Conservation (phyloP, 2,888 invertebrate species). For the Synanthedon andrenaeformis region DNA sequence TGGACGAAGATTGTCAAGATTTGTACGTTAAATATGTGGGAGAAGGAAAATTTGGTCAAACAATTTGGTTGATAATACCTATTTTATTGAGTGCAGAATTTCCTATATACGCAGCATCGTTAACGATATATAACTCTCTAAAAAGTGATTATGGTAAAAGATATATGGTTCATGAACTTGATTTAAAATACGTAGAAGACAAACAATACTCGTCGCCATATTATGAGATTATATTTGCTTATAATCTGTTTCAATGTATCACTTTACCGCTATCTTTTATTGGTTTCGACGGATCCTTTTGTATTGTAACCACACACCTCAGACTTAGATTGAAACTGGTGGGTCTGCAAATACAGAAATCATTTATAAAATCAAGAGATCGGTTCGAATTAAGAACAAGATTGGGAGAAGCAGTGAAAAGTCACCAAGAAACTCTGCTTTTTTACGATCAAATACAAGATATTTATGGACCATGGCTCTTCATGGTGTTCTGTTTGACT, state of each 20-base stretch:
- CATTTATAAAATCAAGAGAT: slow-evolving; percentile 24
- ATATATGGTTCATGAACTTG: slow-evolving; percentile 46
- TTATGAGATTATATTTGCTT: slow-evolving; percentile 38
- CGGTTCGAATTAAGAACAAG: slow-evolving; percentile 19
- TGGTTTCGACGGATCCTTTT: slow-evolving; percentile 47
- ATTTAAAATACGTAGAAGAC: slow-evolving; percentile 31
- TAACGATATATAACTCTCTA: slow-evolving; percentile 31
- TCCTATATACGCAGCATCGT: slow-evolving; percentile 31
- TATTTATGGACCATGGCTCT: slow-evolving; percentile 41
- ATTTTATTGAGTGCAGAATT: slow-evolving; percentile 29
- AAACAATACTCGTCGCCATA: slow-evolving; percentile 41
- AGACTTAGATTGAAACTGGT: slow-evolving; percentile 41
- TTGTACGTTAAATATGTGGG: slow-evolving; percentile 32
- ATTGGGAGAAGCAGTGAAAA: slow-evolving; percentile 18
- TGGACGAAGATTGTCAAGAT: slow-evolving; percentile 30
- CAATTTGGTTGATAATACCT: slow-evolving; percentile 35
- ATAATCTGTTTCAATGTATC: slow-evolving; percentile 28
- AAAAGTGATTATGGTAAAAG: slow-evolving; percentile 26
- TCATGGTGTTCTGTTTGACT: slow-evolving; percentile 31
- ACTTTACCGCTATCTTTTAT: slow-evolving; percentile 31
- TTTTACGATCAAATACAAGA: slow-evolving; percentile 33
- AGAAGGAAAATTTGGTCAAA: slow-evolving; percentile 28
- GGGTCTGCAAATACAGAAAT: slow-evolving; percentile 24
- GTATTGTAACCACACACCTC: slow-evolving; percentile 41
- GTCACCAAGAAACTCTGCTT: slow-evolving; percentile 32